Base-by-base conservation (phyloP, 2,113 vertebrate species). In the Oenanthe melanoleuca region DNA sequence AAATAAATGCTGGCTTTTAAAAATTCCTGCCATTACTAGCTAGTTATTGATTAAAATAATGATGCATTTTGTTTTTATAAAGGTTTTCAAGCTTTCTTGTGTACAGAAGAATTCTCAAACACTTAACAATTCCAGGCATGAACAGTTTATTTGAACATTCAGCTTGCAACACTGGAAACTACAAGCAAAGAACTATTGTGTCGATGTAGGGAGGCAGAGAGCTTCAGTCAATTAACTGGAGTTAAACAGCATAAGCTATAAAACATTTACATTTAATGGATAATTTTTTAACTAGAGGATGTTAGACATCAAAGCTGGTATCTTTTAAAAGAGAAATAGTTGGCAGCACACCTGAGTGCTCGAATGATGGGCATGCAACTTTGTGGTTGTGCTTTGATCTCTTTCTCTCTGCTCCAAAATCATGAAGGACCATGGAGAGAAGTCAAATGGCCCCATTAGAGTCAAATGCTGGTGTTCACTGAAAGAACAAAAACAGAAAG, bases 1-100 rank as follows among this genome's bases (percentile, higher is more conserved):
- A 73, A 87, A 83, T 77, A 85, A 91, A 72, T 38, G 59, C 14
- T 61, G 65, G 34, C 45, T 80, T 89, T 12, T 23, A 61, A 88
- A 94, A 89, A 55, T 33, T 69, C 14, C 64, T 85, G 70, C 34
- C 38, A 23, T 75, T 85, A 63, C 52, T 24, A 63, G 34, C 9
- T 74, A 59, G 42, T 83, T 88, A 88, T 72, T 82, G 47, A 73
- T 73, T 86, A 65, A 91, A 91, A 82, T 77, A 95, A 57, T 38
- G 11, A 63, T 26, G 42, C 5, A 6, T 77, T 86, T 73, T 65
- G 40, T 45, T 82, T 93, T 63, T 14, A 77, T 25, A 49, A 61
- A 70, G 21, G 9, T 38, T 95, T 89, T 87, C 47, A 69, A 80
- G 42, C 71, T 86, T 38, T 72, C 7, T 50, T 65, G 9, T 72